Conservation (phyloP, 2,797 vertebrate species). For the Falco berigora region DNA sequence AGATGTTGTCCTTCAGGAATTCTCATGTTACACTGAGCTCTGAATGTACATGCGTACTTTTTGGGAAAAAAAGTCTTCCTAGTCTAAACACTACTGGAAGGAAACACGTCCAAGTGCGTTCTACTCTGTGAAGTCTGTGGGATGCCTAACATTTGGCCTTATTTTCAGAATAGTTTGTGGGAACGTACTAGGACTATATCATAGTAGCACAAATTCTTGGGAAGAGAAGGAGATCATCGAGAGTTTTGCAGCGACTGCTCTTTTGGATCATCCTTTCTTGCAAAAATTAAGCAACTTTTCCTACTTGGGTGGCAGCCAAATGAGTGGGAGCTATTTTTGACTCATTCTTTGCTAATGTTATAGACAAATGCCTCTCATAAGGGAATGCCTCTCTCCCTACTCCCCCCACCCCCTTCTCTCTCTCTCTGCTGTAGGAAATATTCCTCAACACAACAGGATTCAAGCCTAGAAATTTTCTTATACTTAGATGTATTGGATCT, state of each 20-base stretch:
- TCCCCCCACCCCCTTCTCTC: neutral
- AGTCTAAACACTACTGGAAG: neutral
- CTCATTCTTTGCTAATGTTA: neutral
- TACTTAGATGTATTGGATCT: neutral
- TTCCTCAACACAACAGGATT: neutral
- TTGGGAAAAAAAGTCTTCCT: accelerated
- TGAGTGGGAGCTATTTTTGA: neutral
- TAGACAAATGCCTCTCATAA: neutral
- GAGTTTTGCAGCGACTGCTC: neutral
- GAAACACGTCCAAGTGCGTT: neutral
- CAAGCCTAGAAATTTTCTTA: neutral
- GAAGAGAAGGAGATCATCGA: neutral
- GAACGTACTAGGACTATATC: neutral
- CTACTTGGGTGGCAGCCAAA: neutral
- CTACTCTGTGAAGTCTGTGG: neutral
- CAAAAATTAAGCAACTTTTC: neutral
- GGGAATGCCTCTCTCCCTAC: neutral
- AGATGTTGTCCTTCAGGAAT: neutral
- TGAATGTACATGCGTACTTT: neutral
- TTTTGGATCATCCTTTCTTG: neutral
- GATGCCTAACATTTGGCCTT: neutral
- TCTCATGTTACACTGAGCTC: neutral
- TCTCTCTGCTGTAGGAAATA: neutral
- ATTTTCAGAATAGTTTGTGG: neutral
- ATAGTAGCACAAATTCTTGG: neutral